Conservation (phyloP, 2,888 invertebrate species). For the Hirtodrosophila duncani region DNA sequence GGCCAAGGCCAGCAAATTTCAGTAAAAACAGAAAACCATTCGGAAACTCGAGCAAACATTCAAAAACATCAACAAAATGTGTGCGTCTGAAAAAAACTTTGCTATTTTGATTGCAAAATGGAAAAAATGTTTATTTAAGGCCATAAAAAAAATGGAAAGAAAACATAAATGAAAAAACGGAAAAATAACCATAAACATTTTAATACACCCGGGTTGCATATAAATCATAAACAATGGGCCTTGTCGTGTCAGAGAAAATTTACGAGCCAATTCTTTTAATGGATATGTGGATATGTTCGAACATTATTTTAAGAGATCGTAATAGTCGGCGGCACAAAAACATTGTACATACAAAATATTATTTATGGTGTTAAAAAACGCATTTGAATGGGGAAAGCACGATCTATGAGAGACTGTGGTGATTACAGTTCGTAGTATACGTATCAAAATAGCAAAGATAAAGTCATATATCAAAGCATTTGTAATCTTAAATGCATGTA, state of each 20-base stretch:
- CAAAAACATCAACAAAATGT: constrained; percentile 3
- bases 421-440: too few species aligned
- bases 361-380: too few species aligned
- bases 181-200: not conserved
- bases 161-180: not conserved
- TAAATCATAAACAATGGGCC: constrained; percentile 54
- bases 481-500: too few species aligned
- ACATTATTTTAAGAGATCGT: constrained; percentile 37
- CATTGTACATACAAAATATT: constrained; percentile 4
- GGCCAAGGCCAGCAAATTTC: constrained; percentile 30
- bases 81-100: constrained; percentile 23
- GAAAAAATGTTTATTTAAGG: constrained; percentile 13
- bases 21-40: constrained; percentile 7
- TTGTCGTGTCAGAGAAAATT: constrained; percentile 32
- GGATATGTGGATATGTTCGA: constrained; percentile 43
- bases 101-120: constrained; percentile 25
- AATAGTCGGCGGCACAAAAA: constrained; percentile 1
- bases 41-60: constrained; percentile 9
- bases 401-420: too few species aligned
- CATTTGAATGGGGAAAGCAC: too few species aligned
- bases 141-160: constrained; percentile 14
- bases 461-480: too few species aligned
- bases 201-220: constrained; percentile 16
- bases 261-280: constrained; percentile 54
- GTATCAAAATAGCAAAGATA: too few species aligned